These are phyloP conservation scores for Trissolcus basalis DNA, from an alignment of 1,140 invertebrate genomes.

Conservation along the genomic window DNA sequence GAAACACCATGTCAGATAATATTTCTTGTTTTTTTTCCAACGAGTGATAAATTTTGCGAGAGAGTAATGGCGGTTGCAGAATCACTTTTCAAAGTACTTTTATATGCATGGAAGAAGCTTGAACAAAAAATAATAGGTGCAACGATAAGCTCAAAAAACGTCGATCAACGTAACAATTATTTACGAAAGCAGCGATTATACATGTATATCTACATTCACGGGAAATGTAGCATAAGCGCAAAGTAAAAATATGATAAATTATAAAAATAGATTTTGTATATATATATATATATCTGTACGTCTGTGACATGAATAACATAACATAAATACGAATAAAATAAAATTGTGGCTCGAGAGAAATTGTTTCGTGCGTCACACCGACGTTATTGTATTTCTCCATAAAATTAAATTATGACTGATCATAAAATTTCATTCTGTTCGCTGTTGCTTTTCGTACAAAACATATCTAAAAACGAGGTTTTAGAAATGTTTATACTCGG, in stretches of 20 bases:
- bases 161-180: constrained; percentile 21
- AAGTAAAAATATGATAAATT: constrained; percentile 25
- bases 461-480: constrained; percentile 45
- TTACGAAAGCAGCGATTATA: constrained; percentile 29
- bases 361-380: neutral
- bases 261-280: too few species aligned
- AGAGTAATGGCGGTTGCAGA: too few species aligned
- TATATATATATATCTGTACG: constrained; percentile 24
- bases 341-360: constrained; percentile 10
- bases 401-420: too few species aligned
- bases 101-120: too few species aligned
- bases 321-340: constrained; percentile 32
- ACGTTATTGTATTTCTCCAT: neutral
- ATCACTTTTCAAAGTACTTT: too few species aligned
- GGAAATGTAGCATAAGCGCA: constrained; percentile 37
- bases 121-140: too few species aligned
- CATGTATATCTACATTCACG: constrained; percentile 19
- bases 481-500: constrained; percentile 49
- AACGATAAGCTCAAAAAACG: constrained; percentile 13
- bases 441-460: constrained; percentile 16
- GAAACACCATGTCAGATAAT: too few species aligned
- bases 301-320: constrained; percentile 26
- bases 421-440: too few species aligned
- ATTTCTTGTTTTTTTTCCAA: too few species aligned
- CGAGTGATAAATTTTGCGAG: too few species aligned